Conservation (phyloP, 1,140 invertebrate genomes). For the Sipha flava region DNA sequence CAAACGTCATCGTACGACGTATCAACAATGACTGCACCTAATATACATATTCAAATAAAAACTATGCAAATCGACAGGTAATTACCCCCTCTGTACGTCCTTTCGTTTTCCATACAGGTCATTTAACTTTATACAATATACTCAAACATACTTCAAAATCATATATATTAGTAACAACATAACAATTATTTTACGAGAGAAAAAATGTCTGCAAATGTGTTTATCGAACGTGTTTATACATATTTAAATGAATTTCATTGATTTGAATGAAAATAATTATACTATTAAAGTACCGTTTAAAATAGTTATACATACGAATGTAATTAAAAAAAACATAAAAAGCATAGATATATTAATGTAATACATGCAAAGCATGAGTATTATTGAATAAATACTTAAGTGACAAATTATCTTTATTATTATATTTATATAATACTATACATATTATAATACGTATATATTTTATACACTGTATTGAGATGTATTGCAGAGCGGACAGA, state of each 20-base stretch:
- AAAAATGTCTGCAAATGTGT: not conserved
- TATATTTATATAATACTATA: no score
- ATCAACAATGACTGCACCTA: not conserved
- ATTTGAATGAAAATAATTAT: not conserved
- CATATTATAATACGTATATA: no score
- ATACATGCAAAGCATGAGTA: no score
- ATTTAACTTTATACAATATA: not conserved
- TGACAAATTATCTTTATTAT: no score
- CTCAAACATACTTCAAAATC: not conserved
- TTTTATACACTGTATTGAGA: no score
- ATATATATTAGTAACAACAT: not conserved
- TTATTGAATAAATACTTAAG: no score
- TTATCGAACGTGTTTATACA: no score
- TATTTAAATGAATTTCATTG: not conserved
- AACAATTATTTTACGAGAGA: not conserved
- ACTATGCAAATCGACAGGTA: not conserved
- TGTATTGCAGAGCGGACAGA: no score
- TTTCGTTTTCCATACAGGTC: not conserved
- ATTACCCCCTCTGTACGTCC: not conserved
- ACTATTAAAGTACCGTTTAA: no score
- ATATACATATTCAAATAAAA: not conserved
- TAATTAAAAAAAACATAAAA: no score
- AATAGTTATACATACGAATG: no score
- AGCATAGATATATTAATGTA: no score
- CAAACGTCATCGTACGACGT: not conserved